Evolutionary conservation across 2,797 vertebrate genomes (phyloP).

Genomic region (Otolemur crassicaudatus): DNA sequence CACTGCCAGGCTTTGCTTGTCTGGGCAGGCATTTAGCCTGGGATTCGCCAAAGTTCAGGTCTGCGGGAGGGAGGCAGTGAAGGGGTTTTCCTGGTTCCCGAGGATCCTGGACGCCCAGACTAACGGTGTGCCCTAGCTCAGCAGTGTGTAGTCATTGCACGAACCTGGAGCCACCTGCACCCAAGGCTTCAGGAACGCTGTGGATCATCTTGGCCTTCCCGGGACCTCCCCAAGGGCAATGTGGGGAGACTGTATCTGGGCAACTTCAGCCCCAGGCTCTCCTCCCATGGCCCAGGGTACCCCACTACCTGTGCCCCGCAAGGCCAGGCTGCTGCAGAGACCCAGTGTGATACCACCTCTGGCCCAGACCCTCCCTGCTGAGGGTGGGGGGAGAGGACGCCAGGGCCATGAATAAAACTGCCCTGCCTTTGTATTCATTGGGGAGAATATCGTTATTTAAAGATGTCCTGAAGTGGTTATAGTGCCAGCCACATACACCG

Average conservation of each 20-base stretch:
- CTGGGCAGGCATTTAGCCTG: not conserved
- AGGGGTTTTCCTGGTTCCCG: not conserved
- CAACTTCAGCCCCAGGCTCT: not conserved
- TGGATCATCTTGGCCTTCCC: not conserved
- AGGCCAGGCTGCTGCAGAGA: not conserved
- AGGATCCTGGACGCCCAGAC: rapidly evolving
- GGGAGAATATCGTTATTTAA: no score
- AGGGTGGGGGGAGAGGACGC: no score
- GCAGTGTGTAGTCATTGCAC: rapidly evolving
- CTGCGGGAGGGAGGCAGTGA: rapidly evolving
- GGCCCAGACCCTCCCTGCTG: not conserved
- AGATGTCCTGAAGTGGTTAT: not conserved
- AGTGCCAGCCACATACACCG: no score
- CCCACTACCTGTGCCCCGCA: not conserved
- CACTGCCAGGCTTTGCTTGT: no score
- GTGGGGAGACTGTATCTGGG: rapidly evolving
- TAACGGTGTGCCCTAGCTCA: no score
- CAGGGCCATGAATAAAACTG: rapidly evolving
- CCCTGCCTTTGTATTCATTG: rapidly evolving
- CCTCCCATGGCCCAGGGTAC: not conserved
- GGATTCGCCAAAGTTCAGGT: not conserved
- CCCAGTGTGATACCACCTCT: not conserved
- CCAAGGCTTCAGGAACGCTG: no score
- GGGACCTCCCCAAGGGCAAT: not conserved
- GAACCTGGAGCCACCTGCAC: not conserved